Base-by-base conservation (phyloP, 2,888 invertebrate species). In the Periphyllus acericola region DNA sequence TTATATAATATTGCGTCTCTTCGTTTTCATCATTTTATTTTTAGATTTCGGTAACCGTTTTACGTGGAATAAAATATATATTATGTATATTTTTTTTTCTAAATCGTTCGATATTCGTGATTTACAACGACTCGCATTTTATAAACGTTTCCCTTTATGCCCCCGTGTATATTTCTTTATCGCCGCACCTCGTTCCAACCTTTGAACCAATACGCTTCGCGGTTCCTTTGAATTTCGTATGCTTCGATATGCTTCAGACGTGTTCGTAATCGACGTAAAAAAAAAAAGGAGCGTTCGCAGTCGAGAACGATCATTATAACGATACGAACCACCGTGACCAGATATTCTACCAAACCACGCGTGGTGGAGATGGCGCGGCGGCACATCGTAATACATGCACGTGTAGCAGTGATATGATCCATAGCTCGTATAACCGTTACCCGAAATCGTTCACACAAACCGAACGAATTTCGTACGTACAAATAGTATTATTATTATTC, bases 101-200 rank as follows among this genome's bases (percentile, higher is more conserved):
- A 82, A 72, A 82, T 52, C 14, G 71, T 82, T 82, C 34, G 14
- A 82, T 34, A 82, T 72, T 82, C 25, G n/a, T 52, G 52, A 72
- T 52, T 82, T 82, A 72, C 46, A 78, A 14, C 5, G 25, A 68
- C 17, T 71, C 9, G 17, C 19, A n/a, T 68, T 68, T 68, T n/a
- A 68, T 71, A 71, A 71, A 29, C 14, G 14, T 71, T 34, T 60
- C 21, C 19, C 17, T 34, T 60, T 25, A 60, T 55, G n/a, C 25
- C 34, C 3, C 6, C 21, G 17, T 60, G n/a, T 79, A 36, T n/a
- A n/a, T 1, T 21, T 72, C 34, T 29, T 66, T 66, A n/a, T 14
- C 55, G 14, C 55, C 55, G 14, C n/a, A 66, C n/a, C n/a, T 66
- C 66, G n/a, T 68, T 25, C 29, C 29, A 68, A 68, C 68, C 9